Percentiles rank a stretch among this genome's conserved stretches.
These are phyloP conservation scores for Drosophila meridionalis DNA, from an alignment of 2,888 invertebrate genomes.

Conservation along the genomic window DNA sequence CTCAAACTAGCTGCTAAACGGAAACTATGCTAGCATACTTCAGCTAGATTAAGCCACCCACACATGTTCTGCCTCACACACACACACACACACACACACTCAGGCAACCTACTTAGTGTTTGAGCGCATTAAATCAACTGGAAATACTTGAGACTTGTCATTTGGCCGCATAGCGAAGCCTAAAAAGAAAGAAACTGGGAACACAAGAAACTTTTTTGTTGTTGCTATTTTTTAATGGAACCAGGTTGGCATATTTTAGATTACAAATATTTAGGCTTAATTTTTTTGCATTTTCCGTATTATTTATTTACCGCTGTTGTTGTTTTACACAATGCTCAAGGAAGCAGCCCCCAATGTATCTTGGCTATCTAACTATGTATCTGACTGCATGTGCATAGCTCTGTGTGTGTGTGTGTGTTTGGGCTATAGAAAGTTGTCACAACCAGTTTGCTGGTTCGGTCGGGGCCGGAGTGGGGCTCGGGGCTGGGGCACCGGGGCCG, in stretches of 20 bases:
- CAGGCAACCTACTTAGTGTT: conserved; percentile 31
- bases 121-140: conserved; percentile 68
- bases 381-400: conserved; percentile 13
- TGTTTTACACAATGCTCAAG: conserved; percentile 67
- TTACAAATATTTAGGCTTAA: conserved; percentile 71
- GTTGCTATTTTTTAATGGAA: conserved; percentile 49
- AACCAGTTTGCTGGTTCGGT: conserved; percentile 67
- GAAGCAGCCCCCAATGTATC: conserved; percentile 69
- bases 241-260: conserved; percentile 74
- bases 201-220: conserved; percentile 2
- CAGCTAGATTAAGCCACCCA: conserved; percentile 48
- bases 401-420: conserved; percentile 14
- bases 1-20: conserved; percentile 12
- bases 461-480: background rate
- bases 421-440: conserved; percentile 76
- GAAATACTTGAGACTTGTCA: conserved; percentile 57
- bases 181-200: conserved; percentile 1
- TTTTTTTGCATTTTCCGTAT: conserved; percentile 57
- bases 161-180: conserved; percentile 52
- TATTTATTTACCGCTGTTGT: conserved; percentile 24
- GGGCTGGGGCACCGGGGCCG: conserved; percentile 20
- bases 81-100: conserved; percentile 19
- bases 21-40: conserved; percentile 35
- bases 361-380: conserved; percentile 47
- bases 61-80: conserved; percentile 18